Conservation (phyloP, 2,113 vertebrate species). For the Turnix velox region DNA sequence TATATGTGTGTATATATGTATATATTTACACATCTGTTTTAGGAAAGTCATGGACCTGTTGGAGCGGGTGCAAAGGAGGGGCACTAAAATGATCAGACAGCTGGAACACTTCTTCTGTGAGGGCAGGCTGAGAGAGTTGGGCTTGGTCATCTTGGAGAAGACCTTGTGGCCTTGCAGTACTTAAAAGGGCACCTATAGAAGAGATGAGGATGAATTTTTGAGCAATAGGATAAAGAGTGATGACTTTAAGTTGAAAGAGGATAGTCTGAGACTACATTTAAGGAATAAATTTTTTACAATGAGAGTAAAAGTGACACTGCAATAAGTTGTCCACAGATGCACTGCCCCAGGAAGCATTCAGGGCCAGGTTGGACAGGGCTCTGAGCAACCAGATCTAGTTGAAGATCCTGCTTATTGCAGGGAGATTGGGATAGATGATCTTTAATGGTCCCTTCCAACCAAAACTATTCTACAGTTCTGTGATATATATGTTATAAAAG, state of each 20-base stretch:
- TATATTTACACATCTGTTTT: background rate
- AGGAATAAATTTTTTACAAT: background rate
- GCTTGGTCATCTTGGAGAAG: background rate
- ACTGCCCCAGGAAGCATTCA: background rate
- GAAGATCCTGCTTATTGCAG: background rate
- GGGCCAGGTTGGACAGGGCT: background rate
- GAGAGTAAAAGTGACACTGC: background rate
- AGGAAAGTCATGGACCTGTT: background rate
- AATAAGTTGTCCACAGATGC: background rate
- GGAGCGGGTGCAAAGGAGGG: background rate
- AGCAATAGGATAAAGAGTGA: background rate
- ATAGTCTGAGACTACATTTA: background rate
- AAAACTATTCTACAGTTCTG: background rate
- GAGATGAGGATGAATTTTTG: background rate
- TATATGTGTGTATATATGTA: fast-evolving
- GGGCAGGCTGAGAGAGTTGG: background rate
- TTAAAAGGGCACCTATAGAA: background rate
- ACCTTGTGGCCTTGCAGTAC: background rate
- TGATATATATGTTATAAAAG: background rate
- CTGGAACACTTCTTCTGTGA: background rate
- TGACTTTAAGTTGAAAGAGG: background rate
- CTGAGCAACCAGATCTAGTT: background rate
- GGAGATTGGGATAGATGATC: background rate
- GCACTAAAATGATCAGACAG: background rate
- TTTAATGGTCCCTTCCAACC: background rate